phyloP scores from a whole-genome alignment of 1,140 invertebrate species.

The Galendromus occidentalis region DNA sequence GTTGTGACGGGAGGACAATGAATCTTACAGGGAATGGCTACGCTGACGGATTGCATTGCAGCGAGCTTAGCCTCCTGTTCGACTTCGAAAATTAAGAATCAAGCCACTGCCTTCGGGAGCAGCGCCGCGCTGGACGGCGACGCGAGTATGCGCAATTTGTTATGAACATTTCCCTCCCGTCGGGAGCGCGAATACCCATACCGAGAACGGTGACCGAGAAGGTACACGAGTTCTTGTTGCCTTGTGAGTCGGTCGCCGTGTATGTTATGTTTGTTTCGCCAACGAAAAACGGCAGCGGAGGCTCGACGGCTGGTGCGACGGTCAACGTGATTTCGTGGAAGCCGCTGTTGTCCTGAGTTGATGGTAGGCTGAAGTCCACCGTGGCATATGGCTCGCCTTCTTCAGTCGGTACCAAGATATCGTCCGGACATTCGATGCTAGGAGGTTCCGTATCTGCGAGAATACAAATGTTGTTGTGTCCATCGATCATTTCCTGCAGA shows the following conservation, averaged over 20 bases:
- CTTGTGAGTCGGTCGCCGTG: slow-evolving; percentile 29
- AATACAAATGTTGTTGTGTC: too few species aligned
- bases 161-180: too few species aligned
- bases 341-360: slow-evolving; percentile 32
- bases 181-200: slow-evolving; percentile 17
- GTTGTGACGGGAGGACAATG: too few species aligned
- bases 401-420: slow-evolving; percentile 27
- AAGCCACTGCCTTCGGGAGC: too few species aligned
- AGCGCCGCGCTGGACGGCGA: too few species aligned
- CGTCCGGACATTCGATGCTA: slow-evolving; percentile 29
- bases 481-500: too few species aligned
- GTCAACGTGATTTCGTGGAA: slow-evolving; percentile 28
- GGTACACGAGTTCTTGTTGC: slow-evolving; percentile 30
- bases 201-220: slow-evolving; percentile 31
- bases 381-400: slow-evolving; percentile 34
- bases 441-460: slow-evolving; percentile 30
- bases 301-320: slow-evolving; percentile 32
- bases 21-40: too few species aligned
- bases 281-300: slow-evolving; percentile 30
- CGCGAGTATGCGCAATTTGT: too few species aligned
- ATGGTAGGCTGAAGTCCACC: slow-evolving; percentile 32
- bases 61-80: too few species aligned
- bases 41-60: too few species aligned
- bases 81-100: too few species aligned
- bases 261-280: slow-evolving; percentile 29